Conservation (phyloP, 2,797 vertebrate genomes). For the Enteromius paludinosus region DNA sequence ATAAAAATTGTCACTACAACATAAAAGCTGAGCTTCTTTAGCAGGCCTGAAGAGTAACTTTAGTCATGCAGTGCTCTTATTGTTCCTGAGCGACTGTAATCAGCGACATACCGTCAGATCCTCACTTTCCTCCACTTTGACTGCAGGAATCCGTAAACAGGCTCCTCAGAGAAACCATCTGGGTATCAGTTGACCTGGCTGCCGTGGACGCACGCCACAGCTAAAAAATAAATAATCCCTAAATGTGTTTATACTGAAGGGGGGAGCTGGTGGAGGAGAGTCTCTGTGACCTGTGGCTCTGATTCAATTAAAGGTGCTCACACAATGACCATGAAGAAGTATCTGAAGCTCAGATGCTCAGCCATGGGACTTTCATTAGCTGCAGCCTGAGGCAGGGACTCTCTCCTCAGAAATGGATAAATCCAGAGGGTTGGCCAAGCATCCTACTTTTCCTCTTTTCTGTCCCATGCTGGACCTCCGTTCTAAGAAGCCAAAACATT, state of each 20-base stretch:
- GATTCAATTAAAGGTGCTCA: slow-evolving; percentile 68
- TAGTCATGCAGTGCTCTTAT: slow-evolving; percentile 6
- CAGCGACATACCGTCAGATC: slow-evolving; percentile 69
- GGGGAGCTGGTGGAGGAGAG: slow-evolving; percentile 51
- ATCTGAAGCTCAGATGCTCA: slow-evolving; percentile 59
- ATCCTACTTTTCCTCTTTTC: slow-evolving; percentile 54
- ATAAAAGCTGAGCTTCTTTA: neutral
- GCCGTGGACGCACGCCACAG: slow-evolving; percentile 67
- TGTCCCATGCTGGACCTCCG: slow-evolving; percentile 42
- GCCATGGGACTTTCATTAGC: slow-evolving; percentile 72
- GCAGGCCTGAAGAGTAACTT: neutral
- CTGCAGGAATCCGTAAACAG: slow-evolving; percentile 76
- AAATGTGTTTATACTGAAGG: slow-evolving; percentile 68
- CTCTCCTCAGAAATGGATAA: slow-evolving; percentile 58
- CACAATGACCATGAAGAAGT: slow-evolving; percentile 62
- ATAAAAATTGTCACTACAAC: neutral
- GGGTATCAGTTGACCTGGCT: slow-evolving; percentile 64
- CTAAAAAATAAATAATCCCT: slow-evolving; percentile 74
- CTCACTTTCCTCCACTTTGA: slow-evolving; percentile 59
- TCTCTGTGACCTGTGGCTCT: slow-evolving; percentile 63
- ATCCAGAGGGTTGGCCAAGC: slow-evolving; percentile 52
- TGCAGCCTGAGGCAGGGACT: slow-evolving; percentile 62
- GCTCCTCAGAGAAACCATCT: slow-evolving; percentile 73
- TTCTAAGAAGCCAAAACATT: slow-evolving; percentile 41
- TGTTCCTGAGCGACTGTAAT: slow-evolving; percentile 63